Percentiles rank a stretch among this genome's conserved stretches.
phyloP scores from a whole-genome alignment of 2,888 invertebrate genomes.

The Monochamus alternatus region DNA sequence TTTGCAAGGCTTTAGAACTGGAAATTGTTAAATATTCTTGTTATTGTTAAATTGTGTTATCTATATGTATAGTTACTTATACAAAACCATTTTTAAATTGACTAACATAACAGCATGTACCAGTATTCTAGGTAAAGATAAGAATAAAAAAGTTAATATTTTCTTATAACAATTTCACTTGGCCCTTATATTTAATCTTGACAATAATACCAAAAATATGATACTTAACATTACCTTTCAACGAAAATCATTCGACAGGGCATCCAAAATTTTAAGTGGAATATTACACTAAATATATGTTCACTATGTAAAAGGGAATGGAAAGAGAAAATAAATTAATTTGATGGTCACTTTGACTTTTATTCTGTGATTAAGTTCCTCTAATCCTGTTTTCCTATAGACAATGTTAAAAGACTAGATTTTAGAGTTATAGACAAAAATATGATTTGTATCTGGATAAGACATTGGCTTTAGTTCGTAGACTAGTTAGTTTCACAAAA shows the following conservation, averaged over 20 bases:
- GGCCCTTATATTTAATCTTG: slow-evolving; percentile 1
- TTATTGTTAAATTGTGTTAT: no score
- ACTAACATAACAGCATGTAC: background rate
- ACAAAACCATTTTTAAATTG: background rate
- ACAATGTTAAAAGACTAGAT: no score
- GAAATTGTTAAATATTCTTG: no score
- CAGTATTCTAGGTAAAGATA: background rate
- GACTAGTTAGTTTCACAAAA: no score
- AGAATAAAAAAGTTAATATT: background rate
- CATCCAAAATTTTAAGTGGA: background rate
- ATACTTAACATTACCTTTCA: background rate
- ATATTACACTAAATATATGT: background rate
- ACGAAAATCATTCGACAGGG: background rate
- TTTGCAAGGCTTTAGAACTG: no score
- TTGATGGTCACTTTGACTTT: background rate
- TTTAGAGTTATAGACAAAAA: no score
- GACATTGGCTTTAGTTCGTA: no score
- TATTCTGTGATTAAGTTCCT: background rate
- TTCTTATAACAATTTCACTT: slow-evolving; percentile 1
- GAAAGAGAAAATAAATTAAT: background rate
- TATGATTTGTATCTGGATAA: no score
- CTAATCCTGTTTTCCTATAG: no score
- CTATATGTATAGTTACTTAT: no score
- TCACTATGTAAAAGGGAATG: background rate
- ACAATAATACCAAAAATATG: slow-evolving; percentile 17